Conservation (phyloP, 2,797 vertebrate species). For the Mus caroli region DNA sequence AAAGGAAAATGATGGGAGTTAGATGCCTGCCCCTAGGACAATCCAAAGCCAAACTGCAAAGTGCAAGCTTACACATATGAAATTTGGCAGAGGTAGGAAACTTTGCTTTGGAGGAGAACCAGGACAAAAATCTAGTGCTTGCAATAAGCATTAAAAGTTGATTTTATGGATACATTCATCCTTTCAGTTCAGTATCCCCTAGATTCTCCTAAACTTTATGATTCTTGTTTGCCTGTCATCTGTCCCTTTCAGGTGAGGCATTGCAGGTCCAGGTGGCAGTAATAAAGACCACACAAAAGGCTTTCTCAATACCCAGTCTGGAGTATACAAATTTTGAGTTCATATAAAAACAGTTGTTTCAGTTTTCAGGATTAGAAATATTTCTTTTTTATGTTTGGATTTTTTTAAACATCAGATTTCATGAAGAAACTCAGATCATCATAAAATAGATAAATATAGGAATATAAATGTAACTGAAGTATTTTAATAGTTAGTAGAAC, state of each 20-base stretch:
- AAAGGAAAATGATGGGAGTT: neutral
- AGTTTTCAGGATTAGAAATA: slow-evolving; percentile 34
- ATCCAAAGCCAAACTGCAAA: neutral
- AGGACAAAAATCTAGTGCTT: slow-evolving; percentile 53
- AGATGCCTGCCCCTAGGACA: neutral
- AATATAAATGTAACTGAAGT: slow-evolving; percentile 34
- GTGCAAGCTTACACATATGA: neutral
- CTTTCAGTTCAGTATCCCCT: slow-evolving; percentile 54
- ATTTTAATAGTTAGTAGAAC: neutral
- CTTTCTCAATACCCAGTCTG: neutral
- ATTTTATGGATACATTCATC: slow-evolving; percentile 26
- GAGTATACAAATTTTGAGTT: neutral
- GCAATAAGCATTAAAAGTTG: slow-evolving; percentile 63
- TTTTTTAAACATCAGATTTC: neutral
- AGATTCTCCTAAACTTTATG: slow-evolving; percentile 63
- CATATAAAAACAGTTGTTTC: neutral
- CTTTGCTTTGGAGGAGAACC: slow-evolving; percentile 71
- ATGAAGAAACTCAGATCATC: neutral
- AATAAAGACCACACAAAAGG: neutral
- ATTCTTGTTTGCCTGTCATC: slow-evolving; percentile 21
- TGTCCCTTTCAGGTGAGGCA: slow-evolving; percentile 36
- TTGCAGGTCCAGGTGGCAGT: slow-evolving; percentile 49
- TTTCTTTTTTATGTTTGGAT: slow-evolving; percentile 41
- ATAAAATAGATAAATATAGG: neutral
- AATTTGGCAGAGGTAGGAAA: slow-evolving; percentile 53